These are phyloP conservation scores for Isotomurus palustris DNA, from an alignment of 2,888 invertebrate species.

Conservation along the genomic window DNA sequence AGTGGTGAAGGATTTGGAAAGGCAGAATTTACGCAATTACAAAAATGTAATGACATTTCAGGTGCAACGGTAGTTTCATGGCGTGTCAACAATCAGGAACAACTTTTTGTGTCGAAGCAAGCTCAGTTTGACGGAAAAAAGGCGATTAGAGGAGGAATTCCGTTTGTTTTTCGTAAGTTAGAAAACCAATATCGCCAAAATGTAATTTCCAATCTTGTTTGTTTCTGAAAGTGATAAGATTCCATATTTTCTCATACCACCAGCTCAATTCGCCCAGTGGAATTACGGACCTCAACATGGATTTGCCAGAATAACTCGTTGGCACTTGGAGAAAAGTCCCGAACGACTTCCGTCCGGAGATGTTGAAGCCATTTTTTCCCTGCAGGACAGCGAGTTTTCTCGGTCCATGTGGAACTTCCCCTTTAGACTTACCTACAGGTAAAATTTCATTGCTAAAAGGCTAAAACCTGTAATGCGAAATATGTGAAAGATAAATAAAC, in stretches of 20 bases:
- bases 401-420: constrained; percentile 91
- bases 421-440: constrained; percentile 52
- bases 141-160: constrained; percentile 93
- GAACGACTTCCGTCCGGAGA: constrained; percentile 84
- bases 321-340: constrained; percentile 85
- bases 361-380: constrained; percentile 84
- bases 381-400: constrained; percentile 89
- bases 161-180: constrained; percentile 91
- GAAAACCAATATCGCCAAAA: not conserved
- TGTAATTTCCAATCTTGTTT: not conserved
- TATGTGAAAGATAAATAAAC: not conserved
- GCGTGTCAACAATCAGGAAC: constrained; percentile 93
- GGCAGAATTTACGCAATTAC: not conserved
- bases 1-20: not conserved
- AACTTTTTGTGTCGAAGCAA: constrained; percentile 89
- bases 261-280: constrained; percentile 95
- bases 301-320: constrained; percentile 86
- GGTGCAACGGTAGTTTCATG: constrained; percentile 95
- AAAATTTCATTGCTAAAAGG: too few relatives aligned
- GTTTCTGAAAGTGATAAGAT: not conserved
- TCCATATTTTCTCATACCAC: too few relatives aligned
- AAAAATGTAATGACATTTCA: constrained; percentile 50
- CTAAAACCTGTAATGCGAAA: not conserved
- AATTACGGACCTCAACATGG: constrained; percentile 93
- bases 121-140: constrained; percentile 94